Evolutionary conservation across 2,888 invertebrate species (phyloP).

Genomic region (Gibbula magus): DNA sequence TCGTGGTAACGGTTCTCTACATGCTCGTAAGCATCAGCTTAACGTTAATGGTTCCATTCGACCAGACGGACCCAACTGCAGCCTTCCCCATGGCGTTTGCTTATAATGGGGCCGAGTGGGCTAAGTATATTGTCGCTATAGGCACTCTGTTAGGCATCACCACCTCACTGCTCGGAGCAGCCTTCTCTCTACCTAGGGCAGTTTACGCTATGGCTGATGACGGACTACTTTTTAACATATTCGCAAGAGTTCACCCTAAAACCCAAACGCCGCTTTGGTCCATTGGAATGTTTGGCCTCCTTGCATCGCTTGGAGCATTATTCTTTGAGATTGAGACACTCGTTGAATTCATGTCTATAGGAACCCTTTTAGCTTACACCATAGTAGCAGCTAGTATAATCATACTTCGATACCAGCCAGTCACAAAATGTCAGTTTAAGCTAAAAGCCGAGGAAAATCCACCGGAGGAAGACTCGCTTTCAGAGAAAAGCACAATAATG

Average conservation of each 20-base stretch:
- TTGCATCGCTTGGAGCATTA: slow-evolving; percentile 82
- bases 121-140: slow-evolving; percentile 69
- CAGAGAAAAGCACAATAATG: slow-evolving; percentile 62
- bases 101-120: slow-evolving; percentile 65
- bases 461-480: slow-evolving; percentile 38
- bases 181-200: slow-evolving; percentile 89
- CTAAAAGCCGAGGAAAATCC: slow-evolving; percentile 64
- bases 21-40: slow-evolving; percentile 65
- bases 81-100: slow-evolving; percentile 72
- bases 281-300: slow-evolving; percentile 66
- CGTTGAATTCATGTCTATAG: slow-evolving; percentile 96
- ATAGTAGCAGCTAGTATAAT: slow-evolving; percentile 94
- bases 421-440: slow-evolving; percentile 70
- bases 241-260: slow-evolving; percentile 84
- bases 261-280: slow-evolving; percentile 80
- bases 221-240: slow-evolving; percentile 85
- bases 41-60: slow-evolving; percentile 70
- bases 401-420: slow-evolving; percentile 84
- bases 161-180: slow-evolving; percentile 81
- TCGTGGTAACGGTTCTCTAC: slow-evolving; percentile 69
- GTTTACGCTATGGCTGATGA: slow-evolving; percentile 94
- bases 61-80: slow-evolving; percentile 62
- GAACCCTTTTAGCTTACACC: slow-evolving; percentile 93
- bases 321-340: slow-evolving; percentile 91
- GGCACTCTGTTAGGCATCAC: slow-evolving; percentile 72